Conservation (phyloP, 2,113 vertebrate genomes). For the Heterotilapia buettikoferi region DNA sequence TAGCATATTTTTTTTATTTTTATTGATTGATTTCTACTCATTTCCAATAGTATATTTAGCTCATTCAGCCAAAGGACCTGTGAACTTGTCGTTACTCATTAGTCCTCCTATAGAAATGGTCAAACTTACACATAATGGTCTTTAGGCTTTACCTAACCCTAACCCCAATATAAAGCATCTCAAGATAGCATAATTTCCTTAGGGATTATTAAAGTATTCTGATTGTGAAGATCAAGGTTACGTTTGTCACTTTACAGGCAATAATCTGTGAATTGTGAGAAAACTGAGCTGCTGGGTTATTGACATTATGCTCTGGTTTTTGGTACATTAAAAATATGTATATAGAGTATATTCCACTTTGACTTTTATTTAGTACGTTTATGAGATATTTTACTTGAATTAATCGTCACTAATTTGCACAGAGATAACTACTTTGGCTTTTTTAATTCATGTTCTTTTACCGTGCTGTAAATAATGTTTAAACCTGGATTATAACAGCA, state of each 20-base stretch:
- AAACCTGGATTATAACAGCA: neutral
- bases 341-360: neutral
- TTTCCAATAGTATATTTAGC: neutral
- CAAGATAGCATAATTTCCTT: neutral
- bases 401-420: neutral
- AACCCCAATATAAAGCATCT: accelerated
- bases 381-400: neutral
- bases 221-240: neutral
- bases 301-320: neutral
- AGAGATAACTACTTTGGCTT: neutral
- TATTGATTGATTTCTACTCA: neutral
- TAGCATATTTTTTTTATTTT: neutral
- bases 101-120: neutral
- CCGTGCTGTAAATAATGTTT: neutral
- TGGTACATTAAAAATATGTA: neutral
- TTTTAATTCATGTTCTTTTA: neutral
- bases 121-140: neutral
- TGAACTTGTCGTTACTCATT: neutral
- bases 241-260: neutral
- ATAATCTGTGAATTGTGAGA: neutral
- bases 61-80: neutral
- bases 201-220: neutral
- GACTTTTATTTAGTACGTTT: neutral
- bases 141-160: neutral
- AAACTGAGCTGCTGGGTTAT: neutral